Conservation (phyloP, 2,888 invertebrate species). For the Liposcelis brunnea region DNA sequence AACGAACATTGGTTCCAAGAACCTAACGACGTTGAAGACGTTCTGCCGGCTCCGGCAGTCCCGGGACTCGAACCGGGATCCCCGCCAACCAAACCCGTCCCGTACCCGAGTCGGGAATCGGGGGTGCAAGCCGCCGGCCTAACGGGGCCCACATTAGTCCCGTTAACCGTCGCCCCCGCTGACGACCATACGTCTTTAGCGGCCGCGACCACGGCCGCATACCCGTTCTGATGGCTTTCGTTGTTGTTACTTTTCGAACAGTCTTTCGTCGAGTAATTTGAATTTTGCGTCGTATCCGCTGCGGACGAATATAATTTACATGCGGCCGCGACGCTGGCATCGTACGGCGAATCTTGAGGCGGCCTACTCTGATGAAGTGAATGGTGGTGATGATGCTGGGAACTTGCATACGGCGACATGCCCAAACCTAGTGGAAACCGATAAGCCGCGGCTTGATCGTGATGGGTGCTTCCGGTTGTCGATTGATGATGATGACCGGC, state of each 20-base stretch:
- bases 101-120: slow-evolving; percentile 61
- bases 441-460: slow-evolving; percentile 56
- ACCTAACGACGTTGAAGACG: slow-evolving; percentile 32
- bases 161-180: slow-evolving; percentile 49
- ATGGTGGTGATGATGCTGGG: slow-evolving; percentile 53
- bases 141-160: slow-evolving; percentile 45
- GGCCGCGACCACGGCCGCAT: slow-evolving; percentile 49
- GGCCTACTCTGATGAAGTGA: slow-evolving; percentile 55
- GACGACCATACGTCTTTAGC: slow-evolving; percentile 48
- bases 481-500: slow-evolving; percentile 77
- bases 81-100: slow-evolving; percentile 53
- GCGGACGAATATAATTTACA: slow-evolving; percentile 65
- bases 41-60: slow-evolving; percentile 34
- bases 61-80: slow-evolving; percentile 61
- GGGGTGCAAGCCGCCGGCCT: slow-evolving; percentile 81
- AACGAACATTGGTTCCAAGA: slow-evolving; percentile 82
- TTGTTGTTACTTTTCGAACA: slow-evolving; percentile 18
- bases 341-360: slow-evolving; percentile 82
- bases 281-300: slow-evolving; percentile 34
- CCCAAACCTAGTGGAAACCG: slow-evolving; percentile 74
- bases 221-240: slow-evolving; percentile 35
- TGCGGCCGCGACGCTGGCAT: slow-evolving; percentile 69
- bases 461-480: slow-evolving; percentile 45
- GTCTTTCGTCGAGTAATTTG: slow-evolving; percentile 14
- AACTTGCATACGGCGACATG: slow-evolving; percentile 65